Conservation (phyloP, 2,888 invertebrate genomes). For the Drosophila paracracens region DNA sequence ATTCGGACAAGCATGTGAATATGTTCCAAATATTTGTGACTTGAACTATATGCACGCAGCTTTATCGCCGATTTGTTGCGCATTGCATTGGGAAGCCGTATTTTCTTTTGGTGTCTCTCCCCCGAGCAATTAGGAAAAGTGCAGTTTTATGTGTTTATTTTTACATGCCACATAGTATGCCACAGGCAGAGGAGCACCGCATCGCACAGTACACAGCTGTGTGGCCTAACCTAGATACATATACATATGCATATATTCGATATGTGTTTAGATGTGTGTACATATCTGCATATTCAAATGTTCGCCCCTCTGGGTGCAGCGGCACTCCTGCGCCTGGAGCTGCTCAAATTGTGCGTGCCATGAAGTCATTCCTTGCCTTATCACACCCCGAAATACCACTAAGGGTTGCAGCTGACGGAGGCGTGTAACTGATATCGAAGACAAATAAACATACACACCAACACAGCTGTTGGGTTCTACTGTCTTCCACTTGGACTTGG, state of each 20-base stretch:
- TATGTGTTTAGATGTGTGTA: slow-evolving; percentile 20
- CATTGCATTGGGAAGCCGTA: slow-evolving; percentile 34
- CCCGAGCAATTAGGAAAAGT: slow-evolving; percentile 77
- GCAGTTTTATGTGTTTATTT: slow-evolving; percentile 81
- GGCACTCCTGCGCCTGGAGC: slow-evolving; percentile 54
- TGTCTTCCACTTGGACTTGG: slow-evolving; percentile 3
- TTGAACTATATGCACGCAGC: slow-evolving; percentile 48
- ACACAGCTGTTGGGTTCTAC: slow-evolving; percentile 22
- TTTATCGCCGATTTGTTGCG: slow-evolving; percentile 64
- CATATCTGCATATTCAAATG: slow-evolving; percentile 43
- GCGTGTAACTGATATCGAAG: slow-evolving; percentile 56
- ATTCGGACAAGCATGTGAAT: slow-evolving; percentile 13
- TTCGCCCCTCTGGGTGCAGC: slow-evolving; percentile 50
- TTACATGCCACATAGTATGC: slow-evolving; percentile 53
- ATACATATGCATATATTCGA: slow-evolving; percentile 20
- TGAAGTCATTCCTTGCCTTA: slow-evolving; percentile 71
- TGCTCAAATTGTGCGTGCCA: slow-evolving; percentile 82
- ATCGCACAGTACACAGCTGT: slow-evolving; percentile 57
- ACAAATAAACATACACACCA: slow-evolving; percentile 20
- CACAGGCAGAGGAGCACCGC: slow-evolving; percentile 25
- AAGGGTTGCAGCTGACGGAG: slow-evolving; percentile 67
- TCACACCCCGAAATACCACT: slow-evolving; percentile 60
- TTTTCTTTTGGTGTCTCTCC: slow-evolving; percentile 27
- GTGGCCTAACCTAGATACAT: slow-evolving; percentile 75
- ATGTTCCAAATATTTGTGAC: slow-evolving; percentile 47